These are phyloP conservation scores for Atherinomorus stipes DNA, from an alignment of 2,113 vertebrate genomes.

Conservation along the genomic window DNA sequence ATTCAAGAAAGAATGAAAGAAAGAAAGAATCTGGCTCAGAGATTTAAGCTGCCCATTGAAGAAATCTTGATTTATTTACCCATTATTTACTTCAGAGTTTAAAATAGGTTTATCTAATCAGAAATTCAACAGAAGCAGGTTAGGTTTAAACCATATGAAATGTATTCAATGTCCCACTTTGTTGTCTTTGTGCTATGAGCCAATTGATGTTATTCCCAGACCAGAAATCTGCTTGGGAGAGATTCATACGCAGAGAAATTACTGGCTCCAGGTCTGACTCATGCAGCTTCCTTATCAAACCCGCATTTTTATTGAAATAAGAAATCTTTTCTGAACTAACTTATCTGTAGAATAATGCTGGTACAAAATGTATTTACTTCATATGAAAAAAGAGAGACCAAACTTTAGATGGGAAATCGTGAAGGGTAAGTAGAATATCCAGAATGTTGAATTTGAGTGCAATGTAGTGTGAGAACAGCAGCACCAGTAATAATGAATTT, in stretches of 20 bases:
- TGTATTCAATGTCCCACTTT: conserved; percentile 32
- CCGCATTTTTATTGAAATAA: conserved; percentile 40
- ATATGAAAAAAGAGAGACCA: conserved; percentile 22
- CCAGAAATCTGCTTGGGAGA: conserved; percentile 36
- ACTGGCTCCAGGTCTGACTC: conserved; percentile 37
- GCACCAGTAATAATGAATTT: no score
- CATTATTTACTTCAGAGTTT: conserved; percentile 2
- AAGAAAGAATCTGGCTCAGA: background rate
- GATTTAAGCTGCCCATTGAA: background rate
- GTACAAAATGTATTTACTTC: conserved; percentile 56
- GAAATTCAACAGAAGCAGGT: conserved; percentile 16
- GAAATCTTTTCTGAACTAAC: conserved; percentile 35
- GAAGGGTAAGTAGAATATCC: conserved; percentile 16
- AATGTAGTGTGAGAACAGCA: background rate
- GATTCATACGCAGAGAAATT: conserved; percentile 26
- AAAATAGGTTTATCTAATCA: conserved; percentile 25
- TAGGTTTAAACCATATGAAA: conserved; percentile 26
- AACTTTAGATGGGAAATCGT: conserved; percentile 35
- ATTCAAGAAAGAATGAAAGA: no score
- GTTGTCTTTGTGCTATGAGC: conserved; percentile 21
- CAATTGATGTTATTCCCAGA: conserved; percentile 34
- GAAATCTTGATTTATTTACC: conserved; percentile 10
- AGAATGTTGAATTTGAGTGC: conserved; percentile 29
- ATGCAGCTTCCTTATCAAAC: conserved; percentile 32
- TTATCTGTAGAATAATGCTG: conserved; percentile 32